phyloP scores from a whole-genome alignment of 2,888 invertebrate genomes.

The Agonopterix subpropinquella region DNA sequence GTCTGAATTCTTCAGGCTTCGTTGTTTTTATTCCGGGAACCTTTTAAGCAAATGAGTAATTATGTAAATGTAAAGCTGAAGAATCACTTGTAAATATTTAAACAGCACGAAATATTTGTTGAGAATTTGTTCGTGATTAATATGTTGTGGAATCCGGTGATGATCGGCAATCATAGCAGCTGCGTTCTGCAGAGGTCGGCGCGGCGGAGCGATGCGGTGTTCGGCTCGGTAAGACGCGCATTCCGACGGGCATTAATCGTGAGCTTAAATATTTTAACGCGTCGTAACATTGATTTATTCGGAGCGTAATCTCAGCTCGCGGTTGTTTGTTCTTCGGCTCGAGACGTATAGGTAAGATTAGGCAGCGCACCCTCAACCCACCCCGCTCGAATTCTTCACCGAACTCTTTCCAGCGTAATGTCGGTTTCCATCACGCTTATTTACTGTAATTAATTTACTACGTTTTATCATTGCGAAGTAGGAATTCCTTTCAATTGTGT shows the following conservation, averaged over 20 bases:
- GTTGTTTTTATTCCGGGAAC: no score
- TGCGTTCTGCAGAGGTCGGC: slow-evolving; percentile 21
- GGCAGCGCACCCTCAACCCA: slow-evolving; percentile 45
- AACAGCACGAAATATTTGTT: slow-evolving; percentile 15
- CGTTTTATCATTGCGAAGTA: slow-evolving; percentile 22
- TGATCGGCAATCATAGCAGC: slow-evolving; percentile 35
- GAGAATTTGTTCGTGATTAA: slow-evolving; percentile 28
- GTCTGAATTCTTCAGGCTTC: no score
- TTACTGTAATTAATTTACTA: slow-evolving; percentile 40
- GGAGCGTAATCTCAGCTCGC: slow-evolving; percentile 66
- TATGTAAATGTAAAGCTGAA: slow-evolving; percentile 3
- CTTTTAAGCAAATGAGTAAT: no score
- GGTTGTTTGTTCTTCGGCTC: slow-evolving; percentile 72
- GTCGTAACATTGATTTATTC: slow-evolving; percentile 75
- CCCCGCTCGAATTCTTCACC: slow-evolving; percentile 26
- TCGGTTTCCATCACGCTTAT: slow-evolving; percentile 25
- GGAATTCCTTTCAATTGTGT: slow-evolving; percentile 6
- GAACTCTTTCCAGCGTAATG: slow-evolving; percentile 35
- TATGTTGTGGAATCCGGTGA: slow-evolving; percentile 27
- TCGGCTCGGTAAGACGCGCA: slow-evolving; percentile 52
- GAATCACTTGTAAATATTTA: not conserved
- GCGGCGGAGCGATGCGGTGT: slow-evolving; percentile 25
- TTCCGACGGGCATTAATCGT: slow-evolving; percentile 66
- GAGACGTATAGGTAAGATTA: slow-evolving; percentile 70
- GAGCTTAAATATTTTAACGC: slow-evolving; percentile 75